A percentile compares a stretch with the other conserved stretches of the same genome.
These are phyloP conservation scores for Pseudolaguvia tuberculata DNA, from an alignment of 2,113 vertebrate species.

Conservation along the genomic window DNA sequence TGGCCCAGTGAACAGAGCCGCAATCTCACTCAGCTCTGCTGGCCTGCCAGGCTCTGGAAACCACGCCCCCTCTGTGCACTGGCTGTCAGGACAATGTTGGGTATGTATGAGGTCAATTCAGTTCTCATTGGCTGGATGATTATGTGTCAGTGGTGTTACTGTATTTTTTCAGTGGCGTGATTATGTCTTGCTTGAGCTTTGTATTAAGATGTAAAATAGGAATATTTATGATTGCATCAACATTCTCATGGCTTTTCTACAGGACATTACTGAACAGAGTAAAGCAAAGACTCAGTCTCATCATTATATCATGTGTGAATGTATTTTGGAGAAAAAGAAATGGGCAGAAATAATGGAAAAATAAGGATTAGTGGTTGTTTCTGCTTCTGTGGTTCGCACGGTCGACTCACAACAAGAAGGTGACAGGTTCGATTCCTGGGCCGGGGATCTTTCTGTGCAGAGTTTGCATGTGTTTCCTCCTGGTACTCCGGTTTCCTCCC, in stretches of 20 bases:
- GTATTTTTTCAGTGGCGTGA: background rate
- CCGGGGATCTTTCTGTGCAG: too few species aligned
- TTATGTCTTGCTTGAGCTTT: background rate
- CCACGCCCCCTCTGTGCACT: conserved; percentile 50
- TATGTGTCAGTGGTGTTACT: background rate
- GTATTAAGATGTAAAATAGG: too few species aligned
- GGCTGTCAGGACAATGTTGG: conserved; percentile 27
- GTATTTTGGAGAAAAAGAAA: background rate
- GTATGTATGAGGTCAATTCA: background rate
- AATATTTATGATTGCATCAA: background rate
- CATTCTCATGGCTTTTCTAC: too few species aligned
- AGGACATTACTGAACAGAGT: background rate
- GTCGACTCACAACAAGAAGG: too few species aligned
- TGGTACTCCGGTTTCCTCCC: too few species aligned
- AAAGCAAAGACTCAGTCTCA: background rate
- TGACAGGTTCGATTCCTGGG: too few species aligned
- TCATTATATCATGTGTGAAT: too few species aligned
- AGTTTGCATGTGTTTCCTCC: too few species aligned
- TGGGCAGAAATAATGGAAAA: background rate
- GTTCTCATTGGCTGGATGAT: background rate
- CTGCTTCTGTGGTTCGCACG: too few species aligned
- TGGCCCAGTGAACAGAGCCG: conserved; percentile 34
- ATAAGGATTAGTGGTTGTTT: too few species aligned
- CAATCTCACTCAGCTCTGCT: conserved; percentile 44
- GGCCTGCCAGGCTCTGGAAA: conserved; percentile 35